Percentiles rank a stretch among this genome's conserved stretches.
Conservation (phyloP, 2,888 invertebrate genomes). For the Hypselothyrea guttata region DNA sequence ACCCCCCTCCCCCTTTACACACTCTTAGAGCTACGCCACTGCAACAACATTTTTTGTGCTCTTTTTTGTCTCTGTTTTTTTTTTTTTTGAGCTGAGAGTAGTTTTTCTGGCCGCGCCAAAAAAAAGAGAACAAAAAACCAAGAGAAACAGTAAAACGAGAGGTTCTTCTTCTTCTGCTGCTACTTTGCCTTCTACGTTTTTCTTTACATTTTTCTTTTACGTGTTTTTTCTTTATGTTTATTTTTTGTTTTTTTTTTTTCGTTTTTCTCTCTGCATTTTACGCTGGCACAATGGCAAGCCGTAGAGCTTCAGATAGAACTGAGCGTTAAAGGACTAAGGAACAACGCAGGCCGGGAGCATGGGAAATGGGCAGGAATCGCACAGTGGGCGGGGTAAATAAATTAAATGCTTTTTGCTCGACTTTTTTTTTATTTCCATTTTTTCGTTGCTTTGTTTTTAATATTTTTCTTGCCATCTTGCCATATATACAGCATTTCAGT, state of each 20-base stretch:
- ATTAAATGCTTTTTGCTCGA: constrained; percentile 70
- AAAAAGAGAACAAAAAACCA: constrained; percentile 59
- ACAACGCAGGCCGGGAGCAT: constrained; percentile 10
- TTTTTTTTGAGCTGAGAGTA: constrained; percentile 53
- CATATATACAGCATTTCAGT: constrained; percentile 19
- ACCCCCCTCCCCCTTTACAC: constrained; percentile 19
- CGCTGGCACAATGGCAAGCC: constrained; percentile 36
- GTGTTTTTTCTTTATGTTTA: constrained; percentile 16
- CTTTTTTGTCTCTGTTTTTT: constrained; percentile 6
- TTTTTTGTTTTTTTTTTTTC: constrained; percentile 12
- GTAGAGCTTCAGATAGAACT: not conserved
- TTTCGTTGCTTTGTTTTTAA: constrained; percentile 58
- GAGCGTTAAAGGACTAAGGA: constrained; percentile 27
- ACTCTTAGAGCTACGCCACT: constrained; percentile 7
- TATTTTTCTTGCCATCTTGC: constrained; percentile 58
- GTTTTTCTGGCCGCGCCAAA: constrained; percentile 68
- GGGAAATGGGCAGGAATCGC: constrained; percentile 12
- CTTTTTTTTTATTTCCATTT: constrained; percentile 66
- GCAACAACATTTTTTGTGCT: not conserved
- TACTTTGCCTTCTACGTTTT: not conserved
- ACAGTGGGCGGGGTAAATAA: constrained; percentile 55
- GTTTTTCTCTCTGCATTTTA: constrained; percentile 32
- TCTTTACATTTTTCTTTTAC: constrained; percentile 5
- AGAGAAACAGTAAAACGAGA: constrained; percentile 71
- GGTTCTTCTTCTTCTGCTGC: constrained; percentile 2